Base-by-base conservation (phyloP, 2,113 vertebrate species). In the Dasyprocta punctata region DNA sequence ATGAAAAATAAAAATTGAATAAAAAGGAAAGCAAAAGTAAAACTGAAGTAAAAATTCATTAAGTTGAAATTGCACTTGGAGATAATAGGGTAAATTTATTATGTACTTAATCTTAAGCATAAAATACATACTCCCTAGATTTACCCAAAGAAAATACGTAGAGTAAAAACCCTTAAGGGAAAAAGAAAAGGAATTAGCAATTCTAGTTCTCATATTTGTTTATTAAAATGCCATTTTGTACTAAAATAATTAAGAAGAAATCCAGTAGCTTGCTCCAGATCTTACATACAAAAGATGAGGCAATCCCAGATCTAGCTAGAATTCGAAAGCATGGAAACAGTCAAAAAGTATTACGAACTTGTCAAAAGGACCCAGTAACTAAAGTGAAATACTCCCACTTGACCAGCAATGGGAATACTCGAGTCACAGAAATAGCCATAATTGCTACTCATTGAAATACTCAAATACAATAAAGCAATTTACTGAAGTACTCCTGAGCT, bases 181-280 rank as follows among this genome's bases (percentile, higher is more conserved):
- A 41, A 87, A 58, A 44, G 10, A 84, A 58, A 56, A 61, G 12
- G 65, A 83, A 44, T 49, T 19, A 94, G 52, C 44, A 94, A 5
- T 17, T 13, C 44, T 89, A 75, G 28, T 65, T 86, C 16, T 10
- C n/a, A 10, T 90, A 44, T 82, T 58, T 82, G 38, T 84, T 7
- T 61, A 87, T 94, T 92, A 90, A 41, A 90, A 78, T 89, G 41
- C 82, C 6, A 67, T 87, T 90, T 94, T 28, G 47, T 61, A 77
- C 6, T 91, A 67, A 93, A 90, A n/a, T n/a, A n/a, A n/a, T n/a
- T n/a, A n/a, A n/a, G n/a, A 84, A 95, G 78, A 92, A 86, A 89
- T 93, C 47, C 13, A 49, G 13, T 47, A 78, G 19, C 56, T 88
- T 67, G 44, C 20, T 89, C 19, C 16, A 69, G 6, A 4, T 77